Percentiles rank a stretch among this genome's conserved stretches.
phyloP scores from a whole-genome alignment of 30 jellyfish, hydroid and myxozoan genomes.

The Pelagia noctiluca region DNA sequence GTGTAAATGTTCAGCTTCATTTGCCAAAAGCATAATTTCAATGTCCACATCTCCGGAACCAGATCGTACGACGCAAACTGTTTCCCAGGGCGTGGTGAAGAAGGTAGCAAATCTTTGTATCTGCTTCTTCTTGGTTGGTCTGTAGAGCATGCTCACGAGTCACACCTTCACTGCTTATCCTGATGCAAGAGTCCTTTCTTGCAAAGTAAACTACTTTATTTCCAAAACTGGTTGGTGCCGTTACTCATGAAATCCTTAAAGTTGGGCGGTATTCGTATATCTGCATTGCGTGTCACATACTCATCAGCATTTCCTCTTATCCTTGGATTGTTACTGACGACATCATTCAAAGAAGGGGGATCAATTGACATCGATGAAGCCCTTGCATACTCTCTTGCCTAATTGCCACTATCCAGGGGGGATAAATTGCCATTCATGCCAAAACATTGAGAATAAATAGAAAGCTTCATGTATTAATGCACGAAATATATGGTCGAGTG shows the following conservation, averaged over 20 bases:
- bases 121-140: neutral
- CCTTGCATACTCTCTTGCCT: too few relatives aligned
- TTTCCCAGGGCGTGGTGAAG: neutral
- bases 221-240: neutral
- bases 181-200: neutral
- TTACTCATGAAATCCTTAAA: neutral
- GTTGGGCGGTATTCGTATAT: neutral
- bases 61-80: conserved; percentile 7
- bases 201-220: conserved; percentile 4
- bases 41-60: neutral
- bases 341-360: too few relatives aligned
- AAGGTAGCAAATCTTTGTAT: too few relatives aligned
- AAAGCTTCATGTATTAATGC: too few relatives aligned
- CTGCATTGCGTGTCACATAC: neutral
- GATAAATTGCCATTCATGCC: too few relatives aligned
- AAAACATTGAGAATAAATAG: too few relatives aligned
- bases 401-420: too few relatives aligned
- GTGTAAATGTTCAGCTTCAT: neutral
- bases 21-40: neutral
- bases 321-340: too few relatives aligned
- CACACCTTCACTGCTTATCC: neutral
- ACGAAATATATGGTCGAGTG: too few relatives aligned
- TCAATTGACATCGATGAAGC: too few relatives aligned
- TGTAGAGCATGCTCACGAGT: neutral
- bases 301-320: neutral